A percentile compares a stretch with the other conserved stretches of the same genome.
Evolutionary conservation across 2,888 invertebrate species (phyloP).

Genomic region (Pseudoips prasinana): DNA sequence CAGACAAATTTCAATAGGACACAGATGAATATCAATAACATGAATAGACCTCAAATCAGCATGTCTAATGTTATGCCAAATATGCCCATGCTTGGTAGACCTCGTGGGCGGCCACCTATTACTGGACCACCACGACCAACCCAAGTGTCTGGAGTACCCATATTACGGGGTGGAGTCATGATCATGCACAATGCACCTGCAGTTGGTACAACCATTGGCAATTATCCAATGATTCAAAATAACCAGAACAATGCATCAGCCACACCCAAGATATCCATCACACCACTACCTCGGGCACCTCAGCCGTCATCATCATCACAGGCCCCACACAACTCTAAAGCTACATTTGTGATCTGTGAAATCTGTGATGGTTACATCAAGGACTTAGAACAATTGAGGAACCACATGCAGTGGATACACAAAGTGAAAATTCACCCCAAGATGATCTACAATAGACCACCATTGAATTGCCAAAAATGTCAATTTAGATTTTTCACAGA

Average conservation of each 20-base stretch:
- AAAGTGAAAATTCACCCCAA: constrained; percentile 98
- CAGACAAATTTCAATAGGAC: constrained; percentile 75
- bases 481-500: constrained; percentile 98
- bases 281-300: constrained; percentile 89
- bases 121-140: constrained; percentile 50
- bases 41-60: constrained; percentile 61
- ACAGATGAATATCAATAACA: constrained; percentile 69
- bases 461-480: constrained; percentile 97
- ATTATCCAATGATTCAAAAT: constrained; percentile 67
- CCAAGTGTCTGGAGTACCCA: constrained; percentile 71
- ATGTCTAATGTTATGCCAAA: constrained; percentile 51
- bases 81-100: constrained; percentile 62
- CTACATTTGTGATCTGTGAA: constrained; percentile 96
- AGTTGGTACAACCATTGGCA: constrained; percentile 62
- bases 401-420: constrained; percentile 99
- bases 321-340: constrained; percentile 81
- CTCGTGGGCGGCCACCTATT: constrained; percentile 74
- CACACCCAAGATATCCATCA: constrained; percentile 96
- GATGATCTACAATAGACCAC: constrained; percentile 97
- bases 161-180: constrained; percentile 83
- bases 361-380: constrained; percentile 99
- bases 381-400: constrained; percentile 95
- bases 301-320: constrained; percentile 72
- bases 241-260: constrained; percentile 84
- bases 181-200: constrained; percentile 84